Percentiles rank a stretch among this genome's conserved stretches.
These are phyloP conservation scores for Siderastrea radians DNA, from an alignment of 92 coral and sea anemone genomes.

Conservation along the genomic window DNA sequence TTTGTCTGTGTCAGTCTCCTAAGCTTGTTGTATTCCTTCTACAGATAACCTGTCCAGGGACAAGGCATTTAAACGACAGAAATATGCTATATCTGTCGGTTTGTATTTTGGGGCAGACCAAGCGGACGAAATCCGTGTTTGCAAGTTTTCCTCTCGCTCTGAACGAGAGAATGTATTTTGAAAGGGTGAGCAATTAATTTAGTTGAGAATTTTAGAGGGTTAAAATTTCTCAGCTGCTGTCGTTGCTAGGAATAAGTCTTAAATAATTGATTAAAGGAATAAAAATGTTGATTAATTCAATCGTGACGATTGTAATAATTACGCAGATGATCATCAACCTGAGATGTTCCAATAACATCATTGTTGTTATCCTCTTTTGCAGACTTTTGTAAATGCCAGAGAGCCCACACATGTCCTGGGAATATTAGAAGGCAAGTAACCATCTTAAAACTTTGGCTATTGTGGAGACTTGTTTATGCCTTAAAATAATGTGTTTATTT, in stretches of 20 bases:
- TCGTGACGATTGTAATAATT: background rate
- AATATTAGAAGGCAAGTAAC: slow-evolving; percentile 87
- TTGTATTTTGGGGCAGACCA: slow-evolving; percentile 81
- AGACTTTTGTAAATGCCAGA: slow-evolving; percentile 87
- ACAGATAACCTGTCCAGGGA: slow-evolving; percentile 97
- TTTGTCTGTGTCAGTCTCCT: background rate
- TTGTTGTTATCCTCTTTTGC: background rate
- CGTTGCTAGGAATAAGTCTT: background rate
- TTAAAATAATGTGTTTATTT: background rate
- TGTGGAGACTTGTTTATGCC: background rate
- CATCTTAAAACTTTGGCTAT: too few relatives aligned
- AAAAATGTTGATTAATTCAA: slow-evolving; percentile 13
- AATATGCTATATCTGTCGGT: slow-evolving; percentile 91
- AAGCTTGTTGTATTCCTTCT: slow-evolving; percentile 12
- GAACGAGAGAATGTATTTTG: slow-evolving; percentile 90
- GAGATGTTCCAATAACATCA: too few relatives aligned
- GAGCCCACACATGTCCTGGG: slow-evolving; percentile 96
- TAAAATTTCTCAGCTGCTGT: slow-evolving; percentile 18
- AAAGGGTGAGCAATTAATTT: slow-evolving; percentile 68
- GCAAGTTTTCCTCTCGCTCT: slow-evolving; percentile 94
- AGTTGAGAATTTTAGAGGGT: background rate
- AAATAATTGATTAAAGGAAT: slow-evolving; percentile 19
- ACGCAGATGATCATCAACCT: too few relatives aligned
- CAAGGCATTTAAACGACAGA: slow-evolving; percentile 94
- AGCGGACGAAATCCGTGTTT: slow-evolving; percentile 95